These are phyloP conservation scores for Drosophila birchii DNA, from an alignment of 2,888 invertebrate genomes.

Conservation along the genomic window DNA sequence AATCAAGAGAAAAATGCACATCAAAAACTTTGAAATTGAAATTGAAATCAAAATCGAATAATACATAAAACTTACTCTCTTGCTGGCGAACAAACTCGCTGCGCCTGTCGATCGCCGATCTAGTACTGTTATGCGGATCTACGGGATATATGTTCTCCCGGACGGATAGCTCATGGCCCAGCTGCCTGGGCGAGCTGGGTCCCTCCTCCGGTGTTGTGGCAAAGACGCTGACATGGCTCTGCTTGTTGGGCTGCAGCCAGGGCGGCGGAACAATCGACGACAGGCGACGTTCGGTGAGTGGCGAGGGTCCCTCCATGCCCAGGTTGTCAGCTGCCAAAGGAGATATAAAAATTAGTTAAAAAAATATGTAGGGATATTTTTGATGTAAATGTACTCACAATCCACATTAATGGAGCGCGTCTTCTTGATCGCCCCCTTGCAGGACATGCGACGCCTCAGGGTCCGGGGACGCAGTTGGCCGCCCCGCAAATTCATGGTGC, in stretches of 20 bases:
- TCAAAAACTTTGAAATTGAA: not conserved
- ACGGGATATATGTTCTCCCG: conserved; percentile 84
- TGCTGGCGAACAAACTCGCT: conserved; percentile 83
- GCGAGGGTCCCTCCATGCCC: conserved; percentile 89
- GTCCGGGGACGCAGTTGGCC: conserved; percentile 86
- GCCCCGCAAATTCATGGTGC: conserved; percentile 87
- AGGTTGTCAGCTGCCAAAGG: conserved; percentile 89
- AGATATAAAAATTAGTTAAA: not conserved
- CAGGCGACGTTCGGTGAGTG: conserved; percentile 86
- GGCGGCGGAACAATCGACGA: conserved; percentile 85
- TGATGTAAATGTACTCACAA: conserved; percentile 87
- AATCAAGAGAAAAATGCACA: not conserved
- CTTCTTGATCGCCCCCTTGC: conserved; percentile 96
- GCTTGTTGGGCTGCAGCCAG: conserved; percentile 83
- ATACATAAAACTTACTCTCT: conserved; percentile 79
- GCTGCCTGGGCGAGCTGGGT: conserved; percentile 59
- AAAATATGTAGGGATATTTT: fast-evolving
- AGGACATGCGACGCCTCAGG: conserved; percentile 91
- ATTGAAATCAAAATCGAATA: not conserved
- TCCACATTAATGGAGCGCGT: conserved; percentile 97
- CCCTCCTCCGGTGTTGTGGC: conserved; percentile 83
- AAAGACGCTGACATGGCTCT: conserved; percentile 76
- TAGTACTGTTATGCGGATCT: conserved; percentile 79
- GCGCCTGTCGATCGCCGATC: conserved; percentile 82
- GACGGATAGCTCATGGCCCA: conserved; percentile 68